Evolutionary conservation across 2,888 invertebrate species (phyloP).

Genomic region (Sinhomidia bicolor): DNA sequence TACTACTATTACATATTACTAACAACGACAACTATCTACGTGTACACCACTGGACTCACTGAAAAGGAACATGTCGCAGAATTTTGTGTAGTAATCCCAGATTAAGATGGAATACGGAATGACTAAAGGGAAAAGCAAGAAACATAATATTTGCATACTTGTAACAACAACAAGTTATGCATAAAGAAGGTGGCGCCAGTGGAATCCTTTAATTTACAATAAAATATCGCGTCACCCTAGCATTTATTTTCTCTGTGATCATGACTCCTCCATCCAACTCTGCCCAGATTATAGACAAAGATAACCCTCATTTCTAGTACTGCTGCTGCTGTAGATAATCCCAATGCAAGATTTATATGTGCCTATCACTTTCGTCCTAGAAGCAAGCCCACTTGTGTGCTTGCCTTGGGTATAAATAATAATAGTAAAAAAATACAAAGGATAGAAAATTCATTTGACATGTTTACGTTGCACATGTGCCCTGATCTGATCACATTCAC

Average conservation of each 20-base stretch:
- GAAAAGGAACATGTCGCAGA: background rate
- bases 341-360: background rate
- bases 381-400: no score
- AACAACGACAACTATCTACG: no score
- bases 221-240: background rate
- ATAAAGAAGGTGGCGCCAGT: background rate
- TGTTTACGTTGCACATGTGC: no score
- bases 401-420: no score
- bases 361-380: no score
- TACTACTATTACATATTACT: no score
- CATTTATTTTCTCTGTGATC: background rate
- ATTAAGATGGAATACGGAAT: constrained; percentile 1
- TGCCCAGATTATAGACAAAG: background rate
- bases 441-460: no score
- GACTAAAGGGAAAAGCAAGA: background rate
- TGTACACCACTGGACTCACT: no score
- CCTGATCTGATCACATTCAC: no score
- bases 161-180: background rate
- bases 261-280: background rate
- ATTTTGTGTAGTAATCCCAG: background rate
- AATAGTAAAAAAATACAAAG: no score
- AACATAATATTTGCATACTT: background rate
- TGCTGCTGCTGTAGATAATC: background rate
- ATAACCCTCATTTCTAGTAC: background rate
- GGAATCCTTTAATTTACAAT: background rate